These are phyloP conservation scores for Hyaena hyaena DNA, from an alignment of 2,113 vertebrate genomes.

Conservation along the genomic window DNA sequence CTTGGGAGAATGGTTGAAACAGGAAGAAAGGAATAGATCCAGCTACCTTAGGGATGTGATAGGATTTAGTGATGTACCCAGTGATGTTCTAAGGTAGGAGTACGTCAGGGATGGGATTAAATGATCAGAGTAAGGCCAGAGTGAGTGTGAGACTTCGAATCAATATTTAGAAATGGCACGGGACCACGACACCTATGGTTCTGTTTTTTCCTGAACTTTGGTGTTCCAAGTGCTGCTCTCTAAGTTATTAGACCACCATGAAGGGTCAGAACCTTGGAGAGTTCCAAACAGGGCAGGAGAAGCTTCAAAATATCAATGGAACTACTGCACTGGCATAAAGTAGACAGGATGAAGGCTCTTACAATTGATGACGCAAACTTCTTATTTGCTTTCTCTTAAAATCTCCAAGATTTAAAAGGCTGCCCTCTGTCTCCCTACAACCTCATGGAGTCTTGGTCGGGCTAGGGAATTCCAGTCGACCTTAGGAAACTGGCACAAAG, in stretches of 20 bases:
- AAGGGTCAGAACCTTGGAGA: constrained; percentile 78
- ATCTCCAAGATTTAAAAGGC: background rate
- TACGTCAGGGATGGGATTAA: background rate
- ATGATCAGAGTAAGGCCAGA: background rate
- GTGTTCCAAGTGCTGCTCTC: background rate
- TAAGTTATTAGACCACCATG: background rate
- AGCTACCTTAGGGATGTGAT: background rate
- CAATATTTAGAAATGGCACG: constrained; percentile 22
- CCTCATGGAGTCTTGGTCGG: background rate
- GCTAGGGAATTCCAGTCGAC: background rate
- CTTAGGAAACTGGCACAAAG: background rate
- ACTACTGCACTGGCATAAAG: background rate
- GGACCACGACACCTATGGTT: background rate
- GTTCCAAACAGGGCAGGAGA: constrained; percentile 35
- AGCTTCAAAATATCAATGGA: background rate
- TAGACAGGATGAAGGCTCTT: background rate
- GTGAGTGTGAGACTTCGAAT: background rate
- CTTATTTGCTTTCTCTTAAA: background rate
- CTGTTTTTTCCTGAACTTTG: background rate
- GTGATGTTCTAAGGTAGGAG: background rate
- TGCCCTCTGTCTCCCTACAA: background rate
- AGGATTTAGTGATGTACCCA: background rate
- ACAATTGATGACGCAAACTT: background rate
- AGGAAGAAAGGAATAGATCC: background rate
- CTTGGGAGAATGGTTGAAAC: background rate